phyloP scores from a whole-genome alignment of 2,797 vertebrate species.

The Ctenochaetus hawaiiensis region DNA sequence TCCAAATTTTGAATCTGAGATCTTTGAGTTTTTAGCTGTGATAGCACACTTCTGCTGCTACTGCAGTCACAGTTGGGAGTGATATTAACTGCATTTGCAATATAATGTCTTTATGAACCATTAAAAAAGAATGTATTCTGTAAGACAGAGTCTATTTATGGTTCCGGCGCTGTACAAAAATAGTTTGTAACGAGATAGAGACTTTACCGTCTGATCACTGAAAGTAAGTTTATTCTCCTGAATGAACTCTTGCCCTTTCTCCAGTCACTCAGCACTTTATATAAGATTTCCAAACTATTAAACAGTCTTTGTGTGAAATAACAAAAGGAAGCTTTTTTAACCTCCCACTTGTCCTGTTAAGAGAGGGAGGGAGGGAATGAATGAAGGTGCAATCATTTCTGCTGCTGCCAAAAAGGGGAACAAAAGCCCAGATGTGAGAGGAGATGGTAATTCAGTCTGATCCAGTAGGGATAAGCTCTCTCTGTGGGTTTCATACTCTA shows the following conservation, averaged over 20 bases:
- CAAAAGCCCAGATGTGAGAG: constrained; percentile 92
- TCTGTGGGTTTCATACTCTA: constrained; percentile 88
- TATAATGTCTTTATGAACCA: background rate
- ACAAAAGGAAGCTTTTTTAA: constrained; percentile 87
- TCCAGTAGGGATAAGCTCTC: constrained; percentile 89
- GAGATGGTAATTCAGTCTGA: constrained; percentile 90
- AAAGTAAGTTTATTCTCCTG: constrained; percentile 67
- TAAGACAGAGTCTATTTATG: background rate
- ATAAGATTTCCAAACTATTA: constrained; percentile 87
- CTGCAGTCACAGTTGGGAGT: background rate
- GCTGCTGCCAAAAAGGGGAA: constrained; percentile 86
- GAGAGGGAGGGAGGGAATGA: constrained; percentile 78
- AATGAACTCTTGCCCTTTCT: constrained; percentile 85
- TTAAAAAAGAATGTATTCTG: background rate
- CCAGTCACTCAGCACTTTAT: constrained; percentile 87
- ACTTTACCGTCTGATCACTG: constrained; percentile 52
- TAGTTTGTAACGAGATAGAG: constrained; percentile 62
- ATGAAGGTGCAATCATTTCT: constrained; percentile 89
- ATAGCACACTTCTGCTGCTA: background rate
- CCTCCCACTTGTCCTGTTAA: constrained; percentile 79
- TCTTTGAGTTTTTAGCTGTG: background rate
- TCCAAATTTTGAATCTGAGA: background rate
- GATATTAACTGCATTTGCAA: background rate
- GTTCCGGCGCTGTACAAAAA: constrained; percentile 11
- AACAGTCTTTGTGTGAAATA: constrained; percentile 89